These are phyloP conservation scores for Gymnothorax javanicus DNA, from an alignment of 2,797 vertebrate species.

Conservation along the genomic window DNA sequence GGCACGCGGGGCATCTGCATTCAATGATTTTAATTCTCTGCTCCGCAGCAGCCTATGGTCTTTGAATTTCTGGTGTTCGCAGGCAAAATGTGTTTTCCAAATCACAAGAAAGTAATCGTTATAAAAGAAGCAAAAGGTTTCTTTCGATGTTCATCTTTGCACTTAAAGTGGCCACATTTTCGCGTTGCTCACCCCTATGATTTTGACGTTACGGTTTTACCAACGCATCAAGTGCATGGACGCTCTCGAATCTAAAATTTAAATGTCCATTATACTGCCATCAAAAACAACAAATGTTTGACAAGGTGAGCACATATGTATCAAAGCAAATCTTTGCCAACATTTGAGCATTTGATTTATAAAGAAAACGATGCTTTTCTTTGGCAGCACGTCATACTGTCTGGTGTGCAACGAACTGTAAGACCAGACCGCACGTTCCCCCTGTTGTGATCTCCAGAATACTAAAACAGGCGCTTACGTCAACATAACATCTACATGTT, in stretches of 20 bases:
- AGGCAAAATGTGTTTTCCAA: slow-evolving; percentile 45
- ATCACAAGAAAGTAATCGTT: slow-evolving; percentile 50
- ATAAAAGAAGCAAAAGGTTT: slow-evolving; percentile 40
- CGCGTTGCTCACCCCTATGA: slow-evolving; percentile 54
- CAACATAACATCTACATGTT: slow-evolving; percentile 64
- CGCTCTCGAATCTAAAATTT: slow-evolving; percentile 31
- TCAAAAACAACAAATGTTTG: background rate
- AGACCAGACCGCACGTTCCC: slow-evolving; percentile 71
- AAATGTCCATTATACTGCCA: slow-evolving; percentile 23
- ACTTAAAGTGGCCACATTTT: slow-evolving; percentile 43
- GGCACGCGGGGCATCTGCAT: slow-evolving; percentile 51
- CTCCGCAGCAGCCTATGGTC: background rate
- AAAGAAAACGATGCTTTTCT: slow-evolving; percentile 51
- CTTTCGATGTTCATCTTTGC: slow-evolving; percentile 27
- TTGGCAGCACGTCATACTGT: slow-evolving; percentile 65
- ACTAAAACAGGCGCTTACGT: slow-evolving; percentile 70
- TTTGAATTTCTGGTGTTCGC: slow-evolving; percentile 9
- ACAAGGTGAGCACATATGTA: background rate
- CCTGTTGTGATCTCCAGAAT: slow-evolving; percentile 65
- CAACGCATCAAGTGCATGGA: slow-evolving; percentile 59
- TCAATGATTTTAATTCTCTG: slow-evolving; percentile 39
- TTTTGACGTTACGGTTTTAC: slow-evolving; percentile 62
- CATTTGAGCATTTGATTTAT: slow-evolving; percentile 40
- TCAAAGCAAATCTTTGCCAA: slow-evolving; percentile 34
- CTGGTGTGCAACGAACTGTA: slow-evolving; percentile 61